phyloP scores from a whole-genome alignment of 2,113 vertebrate genomes.

The Cheilinus undulatus region DNA sequence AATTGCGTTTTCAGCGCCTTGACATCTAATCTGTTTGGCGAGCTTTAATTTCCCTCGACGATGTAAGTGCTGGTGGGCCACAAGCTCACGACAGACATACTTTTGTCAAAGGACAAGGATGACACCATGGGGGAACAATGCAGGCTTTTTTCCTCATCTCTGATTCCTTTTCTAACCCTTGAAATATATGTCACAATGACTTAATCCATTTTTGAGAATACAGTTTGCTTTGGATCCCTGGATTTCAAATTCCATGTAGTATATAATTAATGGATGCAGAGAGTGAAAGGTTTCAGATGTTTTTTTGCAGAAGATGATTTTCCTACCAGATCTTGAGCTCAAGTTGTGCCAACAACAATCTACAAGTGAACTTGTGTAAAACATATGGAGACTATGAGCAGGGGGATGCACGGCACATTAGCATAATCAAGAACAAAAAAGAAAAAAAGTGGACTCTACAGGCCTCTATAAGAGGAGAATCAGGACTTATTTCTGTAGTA shows the following conservation, averaged over 20 bases:
- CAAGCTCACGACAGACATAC: conserved; percentile 56
- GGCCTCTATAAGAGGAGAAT: no score
- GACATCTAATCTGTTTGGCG: conserved; percentile 86
- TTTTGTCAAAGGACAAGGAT: conserved; percentile 64
- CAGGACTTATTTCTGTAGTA: no score
- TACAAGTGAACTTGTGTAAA: no score
- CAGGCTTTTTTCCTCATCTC: conserved; percentile 25
- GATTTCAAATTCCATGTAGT: not conserved
- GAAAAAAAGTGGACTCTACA: no score
- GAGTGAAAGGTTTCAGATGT: not conserved
- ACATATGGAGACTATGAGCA: no score
- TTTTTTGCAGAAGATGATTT: not conserved
- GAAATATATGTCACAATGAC: not conserved
- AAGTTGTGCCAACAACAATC: no score
- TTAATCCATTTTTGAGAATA: not conserved
- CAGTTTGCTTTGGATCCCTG: not conserved
- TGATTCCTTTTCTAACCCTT: conserved; percentile 24
- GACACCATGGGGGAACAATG: conserved; percentile 27
- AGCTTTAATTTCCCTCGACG: conserved; percentile 86
- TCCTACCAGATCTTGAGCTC: no score
- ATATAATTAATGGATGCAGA: not conserved
- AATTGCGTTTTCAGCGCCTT: conserved; percentile 81
- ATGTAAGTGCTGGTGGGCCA: conserved; percentile 72
- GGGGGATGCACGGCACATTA: no score
- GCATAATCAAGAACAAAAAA: no score